These are phyloP conservation scores for Gopherus flavomarginatus DNA, from an alignment of 2,113 vertebrate species.

Conservation along the genomic window DNA sequence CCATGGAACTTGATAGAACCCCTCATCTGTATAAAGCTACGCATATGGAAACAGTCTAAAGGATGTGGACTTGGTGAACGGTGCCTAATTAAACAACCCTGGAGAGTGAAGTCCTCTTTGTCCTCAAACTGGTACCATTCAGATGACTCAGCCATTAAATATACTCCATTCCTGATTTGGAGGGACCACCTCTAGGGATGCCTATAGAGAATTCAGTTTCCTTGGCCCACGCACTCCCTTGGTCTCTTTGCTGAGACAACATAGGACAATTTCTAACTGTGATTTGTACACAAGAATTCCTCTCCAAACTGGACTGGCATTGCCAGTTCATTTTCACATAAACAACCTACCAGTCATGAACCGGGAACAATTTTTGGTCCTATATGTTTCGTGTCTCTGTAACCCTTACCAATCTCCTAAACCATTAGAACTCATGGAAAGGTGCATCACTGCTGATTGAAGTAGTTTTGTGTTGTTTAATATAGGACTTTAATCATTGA, in stretches of 20 bases:
- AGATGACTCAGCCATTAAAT: fast-evolving
- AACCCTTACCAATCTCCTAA: not conserved
- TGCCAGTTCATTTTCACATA: not conserved
- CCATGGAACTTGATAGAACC: not conserved
- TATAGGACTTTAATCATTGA: not conserved
- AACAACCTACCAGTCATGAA: not conserved
- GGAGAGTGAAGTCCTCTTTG: not conserved
- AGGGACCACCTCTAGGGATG: not conserved
- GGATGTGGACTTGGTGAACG: not conserved
- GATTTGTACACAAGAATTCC: not conserved
- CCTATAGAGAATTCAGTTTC: not conserved
- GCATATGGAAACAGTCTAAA: not conserved
- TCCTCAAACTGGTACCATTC: not conserved
- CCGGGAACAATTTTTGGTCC: not conserved
- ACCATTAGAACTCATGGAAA: not conserved
- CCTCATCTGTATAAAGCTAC: not conserved
- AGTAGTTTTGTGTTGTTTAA: not conserved
- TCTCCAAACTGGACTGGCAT: not conserved
- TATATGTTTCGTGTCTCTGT: not conserved
- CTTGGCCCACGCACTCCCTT: fast-evolving
- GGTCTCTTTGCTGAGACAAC: not conserved
- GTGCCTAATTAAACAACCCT: not conserved
- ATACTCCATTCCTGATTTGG: fast-evolving
- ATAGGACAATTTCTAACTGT: not conserved
- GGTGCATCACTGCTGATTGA: not conserved